phyloP scores from a whole-genome alignment of 1,140 invertebrate genomes.

The Augochlora pura region DNA sequence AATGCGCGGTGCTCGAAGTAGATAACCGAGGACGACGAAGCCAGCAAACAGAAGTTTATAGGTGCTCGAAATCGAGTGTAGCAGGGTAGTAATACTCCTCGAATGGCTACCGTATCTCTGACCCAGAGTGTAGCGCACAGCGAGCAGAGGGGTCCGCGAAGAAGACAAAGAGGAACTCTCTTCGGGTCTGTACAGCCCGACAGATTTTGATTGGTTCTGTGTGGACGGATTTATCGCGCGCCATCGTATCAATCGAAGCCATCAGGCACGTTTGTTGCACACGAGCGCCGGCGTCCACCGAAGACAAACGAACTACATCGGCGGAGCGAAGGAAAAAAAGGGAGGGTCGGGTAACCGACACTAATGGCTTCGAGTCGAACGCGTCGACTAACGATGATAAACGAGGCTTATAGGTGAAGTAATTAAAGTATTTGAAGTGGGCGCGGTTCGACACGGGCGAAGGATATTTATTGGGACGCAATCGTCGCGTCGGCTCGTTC shows the following conservation, averaged over 20 bases:
- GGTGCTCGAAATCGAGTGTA: no score
- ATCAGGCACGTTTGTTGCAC: constrained; percentile 56
- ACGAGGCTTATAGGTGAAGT: constrained; percentile 59
- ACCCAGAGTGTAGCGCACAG: no score
- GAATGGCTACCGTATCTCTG: no score
- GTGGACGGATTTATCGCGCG: constrained; percentile 25
- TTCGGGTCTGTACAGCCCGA: neutral
- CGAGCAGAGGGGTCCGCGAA: no score
- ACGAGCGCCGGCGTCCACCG: constrained; percentile 19
- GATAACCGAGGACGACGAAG: no score
- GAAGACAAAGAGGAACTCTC: constrained; percentile 8
- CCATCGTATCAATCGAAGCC: constrained; percentile 51
- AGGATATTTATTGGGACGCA: constrained; percentile 58
- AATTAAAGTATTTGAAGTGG: constrained; percentile 66
- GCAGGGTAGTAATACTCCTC: no score
- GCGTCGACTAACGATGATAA: constrained; percentile 62
- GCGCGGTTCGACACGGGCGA: constrained; percentile 26
- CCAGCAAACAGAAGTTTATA: no score
- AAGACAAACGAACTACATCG: constrained; percentile 44
- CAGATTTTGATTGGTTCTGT: constrained; percentile 23
- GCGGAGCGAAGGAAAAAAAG: constrained; percentile 15
- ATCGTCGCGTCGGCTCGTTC: constrained; percentile 25
- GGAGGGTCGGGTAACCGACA: constrained; percentile 23
- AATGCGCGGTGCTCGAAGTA: no score
- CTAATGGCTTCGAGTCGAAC: constrained; percentile 53